A percentile compares a stretch with the other conserved stretches of the same genome.
Evolutionary conservation across 2,113 vertebrate species (phyloP).

Genomic region (Psittacus erithacus): DNA sequence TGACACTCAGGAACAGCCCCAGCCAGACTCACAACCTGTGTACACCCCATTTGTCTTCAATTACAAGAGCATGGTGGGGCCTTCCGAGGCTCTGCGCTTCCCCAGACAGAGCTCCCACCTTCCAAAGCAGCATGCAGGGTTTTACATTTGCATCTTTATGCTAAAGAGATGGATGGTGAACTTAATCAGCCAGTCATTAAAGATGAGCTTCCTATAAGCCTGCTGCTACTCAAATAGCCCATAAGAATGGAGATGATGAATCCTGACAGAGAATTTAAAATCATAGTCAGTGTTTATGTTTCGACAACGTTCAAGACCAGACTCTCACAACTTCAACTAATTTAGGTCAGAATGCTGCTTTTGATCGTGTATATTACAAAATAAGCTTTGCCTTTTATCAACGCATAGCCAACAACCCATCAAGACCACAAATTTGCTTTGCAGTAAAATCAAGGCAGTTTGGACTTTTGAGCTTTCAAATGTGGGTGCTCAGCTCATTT

Average conservation of each 20-base stretch:
- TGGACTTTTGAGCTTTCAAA: not conserved
- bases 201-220: not conserved
- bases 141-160: not conserved
- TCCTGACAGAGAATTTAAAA: not conserved
- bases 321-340: not conserved
- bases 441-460: not conserved
- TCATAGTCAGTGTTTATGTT: not conserved
- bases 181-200: not conserved
- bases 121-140: not conserved
- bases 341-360: not conserved
- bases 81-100: not conserved
- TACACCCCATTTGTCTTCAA: not conserved
- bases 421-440: not conserved
- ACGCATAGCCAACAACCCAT: not conserved
- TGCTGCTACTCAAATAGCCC: not conserved
- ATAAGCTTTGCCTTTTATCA: not conserved
- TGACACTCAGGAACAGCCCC: not conserved
- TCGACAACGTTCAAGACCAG: not conserved
- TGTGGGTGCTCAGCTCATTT: not conserved
- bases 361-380: not conserved
- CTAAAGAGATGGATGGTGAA: not conserved
- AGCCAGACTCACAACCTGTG: fast-evolving
- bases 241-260: not conserved
- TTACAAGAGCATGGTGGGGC: not conserved
- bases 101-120: not conserved